Evolutionary conservation across 1,140 invertebrate genomes (phyloP).

Genomic region (Drosophila parabipectinata): DNA sequence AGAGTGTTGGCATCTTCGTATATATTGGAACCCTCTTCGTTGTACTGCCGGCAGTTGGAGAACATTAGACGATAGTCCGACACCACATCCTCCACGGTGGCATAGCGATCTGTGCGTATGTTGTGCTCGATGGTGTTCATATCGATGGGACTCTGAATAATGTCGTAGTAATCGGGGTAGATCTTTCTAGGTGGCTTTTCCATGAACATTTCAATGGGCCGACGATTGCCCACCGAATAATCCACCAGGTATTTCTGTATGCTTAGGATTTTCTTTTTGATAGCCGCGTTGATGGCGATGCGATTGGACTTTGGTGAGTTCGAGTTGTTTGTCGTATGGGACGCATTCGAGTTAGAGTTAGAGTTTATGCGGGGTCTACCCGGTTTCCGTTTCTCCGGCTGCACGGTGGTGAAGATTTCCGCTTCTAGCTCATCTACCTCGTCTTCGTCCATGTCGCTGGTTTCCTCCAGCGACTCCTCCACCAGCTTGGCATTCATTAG

Average conservation of each 20-base stretch:
- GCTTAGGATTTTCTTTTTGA: constrained; percentile 90
- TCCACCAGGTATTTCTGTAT: constrained; percentile 91
- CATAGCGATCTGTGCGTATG: constrained; percentile 90
- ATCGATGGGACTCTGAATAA: constrained; percentile 97
- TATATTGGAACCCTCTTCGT: constrained; percentile 97
- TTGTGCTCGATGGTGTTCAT: constrained; percentile 97
- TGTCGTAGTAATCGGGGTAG: constrained; percentile 98
- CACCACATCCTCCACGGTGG: constrained; percentile 86
- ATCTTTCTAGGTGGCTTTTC: constrained; percentile 97
- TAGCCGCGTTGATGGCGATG: constrained; percentile 74
- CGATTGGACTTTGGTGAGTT: constrained; percentile 76
- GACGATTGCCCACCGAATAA: constrained; percentile 91
- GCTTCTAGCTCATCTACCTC: constrained; percentile 46
- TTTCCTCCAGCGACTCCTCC: constrained; percentile 77
- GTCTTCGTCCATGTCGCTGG: constrained; percentile 74
- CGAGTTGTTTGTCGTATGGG: constrained; percentile 82
- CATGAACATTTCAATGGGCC: constrained; percentile 96
- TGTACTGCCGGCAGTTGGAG: constrained; percentile 97
- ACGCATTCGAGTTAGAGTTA: constrained; percentile 84
- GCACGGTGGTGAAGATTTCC: constrained; percentile 51
- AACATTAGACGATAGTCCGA: constrained; percentile 94
- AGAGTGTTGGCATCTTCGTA: constrained; percentile 96
- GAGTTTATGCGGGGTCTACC: constrained; percentile 83
- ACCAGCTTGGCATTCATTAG: constrained; percentile 82
- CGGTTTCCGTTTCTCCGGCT: constrained; percentile 76